Conservation (phyloP, 2,113 vertebrate genomes). For the Pygoscelis antarcticus region DNA sequence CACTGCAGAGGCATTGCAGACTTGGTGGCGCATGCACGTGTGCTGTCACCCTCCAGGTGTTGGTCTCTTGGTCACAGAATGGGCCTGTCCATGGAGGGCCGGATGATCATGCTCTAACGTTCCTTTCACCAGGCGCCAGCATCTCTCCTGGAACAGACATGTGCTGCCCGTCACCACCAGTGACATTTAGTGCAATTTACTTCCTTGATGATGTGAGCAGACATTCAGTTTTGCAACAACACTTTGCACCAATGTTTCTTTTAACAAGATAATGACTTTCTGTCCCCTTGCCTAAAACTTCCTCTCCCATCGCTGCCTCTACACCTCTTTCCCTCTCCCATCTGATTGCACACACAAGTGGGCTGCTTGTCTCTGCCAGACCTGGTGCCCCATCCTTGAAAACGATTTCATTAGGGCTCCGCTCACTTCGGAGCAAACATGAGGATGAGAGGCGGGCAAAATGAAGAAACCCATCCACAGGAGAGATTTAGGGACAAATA, state of each 20-base stretch:
- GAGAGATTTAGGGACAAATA: neutral
- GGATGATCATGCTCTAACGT: neutral
- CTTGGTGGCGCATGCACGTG: accelerated
- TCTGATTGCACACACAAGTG: neutral
- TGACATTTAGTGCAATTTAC: neutral
- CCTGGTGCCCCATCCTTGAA: neutral
- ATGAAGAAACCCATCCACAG: neutral
- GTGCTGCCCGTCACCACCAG: neutral
- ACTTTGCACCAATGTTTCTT: neutral
- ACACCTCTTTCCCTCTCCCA: neutral
- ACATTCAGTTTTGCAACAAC: accelerated
- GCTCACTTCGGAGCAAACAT: neutral
- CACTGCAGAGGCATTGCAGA: accelerated
- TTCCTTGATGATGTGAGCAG: neutral
- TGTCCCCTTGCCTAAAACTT: neutral
- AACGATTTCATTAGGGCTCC: neutral
- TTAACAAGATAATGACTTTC: neutral
- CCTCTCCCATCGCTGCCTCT: neutral
- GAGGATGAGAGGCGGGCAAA: neutral
- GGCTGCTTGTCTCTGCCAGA: neutral
- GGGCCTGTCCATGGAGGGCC: neutral
- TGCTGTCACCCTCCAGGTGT: neutral
- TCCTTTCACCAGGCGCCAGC: neutral
- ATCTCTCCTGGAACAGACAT: neutral
- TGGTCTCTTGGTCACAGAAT: neutral